Percentiles rank a stretch among this genome's conserved stretches.
Evolutionary conservation across 2,797 vertebrate species (phyloP).

Genomic region (Pogoniulus pusillus): DNA sequence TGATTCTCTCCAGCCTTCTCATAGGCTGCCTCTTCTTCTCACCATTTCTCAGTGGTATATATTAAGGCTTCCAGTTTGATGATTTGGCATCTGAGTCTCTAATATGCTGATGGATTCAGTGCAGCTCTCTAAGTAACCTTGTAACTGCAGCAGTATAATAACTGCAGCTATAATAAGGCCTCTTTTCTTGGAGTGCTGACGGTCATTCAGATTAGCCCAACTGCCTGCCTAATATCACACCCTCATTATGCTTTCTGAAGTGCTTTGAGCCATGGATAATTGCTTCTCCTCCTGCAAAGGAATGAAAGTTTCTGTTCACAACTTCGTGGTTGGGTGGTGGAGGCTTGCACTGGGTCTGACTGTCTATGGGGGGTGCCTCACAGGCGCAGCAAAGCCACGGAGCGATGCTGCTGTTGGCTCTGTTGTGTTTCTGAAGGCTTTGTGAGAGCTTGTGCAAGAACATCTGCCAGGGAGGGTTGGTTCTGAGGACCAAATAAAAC

Average conservation of each 20-base stretch:
- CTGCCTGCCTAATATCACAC: slow-evolving; percentile 32
- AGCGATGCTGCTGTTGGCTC: background rate
- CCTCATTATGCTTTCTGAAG: slow-evolving; percentile 26
- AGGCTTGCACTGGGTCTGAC: background rate
- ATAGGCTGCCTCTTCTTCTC: background rate
- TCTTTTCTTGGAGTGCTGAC: slow-evolving; percentile 13
- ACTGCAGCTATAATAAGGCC: background rate
- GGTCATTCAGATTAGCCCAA: slow-evolving; percentile 33
- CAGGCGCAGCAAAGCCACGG: background rate
- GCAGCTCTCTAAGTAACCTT: slow-evolving; percentile 49
- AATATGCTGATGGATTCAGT: slow-evolving; percentile 29
- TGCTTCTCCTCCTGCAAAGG: slow-evolving; percentile 5
- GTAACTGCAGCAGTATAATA: slow-evolving; percentile 7
- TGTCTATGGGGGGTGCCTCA: background rate
- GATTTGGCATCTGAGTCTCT: slow-evolving; percentile 24
- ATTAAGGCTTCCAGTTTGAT: slow-evolving; percentile 1
- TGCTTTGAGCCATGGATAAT: slow-evolving; percentile 15
- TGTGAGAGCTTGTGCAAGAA: background rate
- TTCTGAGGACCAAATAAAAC: background rate
- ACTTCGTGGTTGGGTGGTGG: background rate
- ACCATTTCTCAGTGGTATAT: background rate
- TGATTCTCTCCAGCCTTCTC: background rate
- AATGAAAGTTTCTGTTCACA: slow-evolving; percentile 19
- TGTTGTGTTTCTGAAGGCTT: background rate
- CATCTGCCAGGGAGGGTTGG: background rate